Base-by-base conservation (phyloP, 1,140 invertebrate species). In the Spodoptera frugiperda region DNA sequence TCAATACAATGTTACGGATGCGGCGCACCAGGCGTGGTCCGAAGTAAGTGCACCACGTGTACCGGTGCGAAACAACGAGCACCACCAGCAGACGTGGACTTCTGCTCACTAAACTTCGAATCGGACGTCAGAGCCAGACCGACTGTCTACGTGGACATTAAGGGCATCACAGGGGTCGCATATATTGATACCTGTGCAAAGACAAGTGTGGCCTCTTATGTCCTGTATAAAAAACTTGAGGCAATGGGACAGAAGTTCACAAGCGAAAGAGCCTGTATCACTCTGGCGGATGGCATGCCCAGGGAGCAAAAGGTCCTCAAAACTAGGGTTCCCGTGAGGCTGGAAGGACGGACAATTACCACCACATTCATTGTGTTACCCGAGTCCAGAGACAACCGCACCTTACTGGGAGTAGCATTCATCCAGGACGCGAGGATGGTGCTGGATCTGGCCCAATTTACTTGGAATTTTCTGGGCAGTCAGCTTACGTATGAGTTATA, bases 1-100 rank as follows among this genome's bases (percentile, higher is more conserved):
- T 57, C 14, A 5, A 76, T 82, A 21, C 10, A 39, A 0, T 82
- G 77, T 53, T 82, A 82, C 46, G 80, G 80, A 6, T 82, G 80
- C 61, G 80, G 80, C 11, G 19, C 54, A 39, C 80, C 78, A 12
- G 80, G 78, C 0, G 71, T 79, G 2, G 51, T 78, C 0, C 46
- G 80, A 0, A 68, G 46, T 11, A 55, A 57, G 2, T 82, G 76
- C 17, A 39, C 75, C 6, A 76, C 17, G 11, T 78, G 79, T 17
- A 12, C 12, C 9, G 25, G 25, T 2, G 71, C 65, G 11, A 65
- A 39, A 46, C 44, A 11, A 12, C 12, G n/a, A 3, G 21, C 17
- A 2, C 33, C 21, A 33, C 11, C 25, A 44, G 10, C 21, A 0
- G 12, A 76, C 0, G 1, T 65, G 2, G 19, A 3, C 14, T 76